Evolutionary conservation across 2,113 vertebrate species (phyloP), one percentile per base, ranked within the genome.

Genomic region (Nycticryphes semicollaris): DNA sequence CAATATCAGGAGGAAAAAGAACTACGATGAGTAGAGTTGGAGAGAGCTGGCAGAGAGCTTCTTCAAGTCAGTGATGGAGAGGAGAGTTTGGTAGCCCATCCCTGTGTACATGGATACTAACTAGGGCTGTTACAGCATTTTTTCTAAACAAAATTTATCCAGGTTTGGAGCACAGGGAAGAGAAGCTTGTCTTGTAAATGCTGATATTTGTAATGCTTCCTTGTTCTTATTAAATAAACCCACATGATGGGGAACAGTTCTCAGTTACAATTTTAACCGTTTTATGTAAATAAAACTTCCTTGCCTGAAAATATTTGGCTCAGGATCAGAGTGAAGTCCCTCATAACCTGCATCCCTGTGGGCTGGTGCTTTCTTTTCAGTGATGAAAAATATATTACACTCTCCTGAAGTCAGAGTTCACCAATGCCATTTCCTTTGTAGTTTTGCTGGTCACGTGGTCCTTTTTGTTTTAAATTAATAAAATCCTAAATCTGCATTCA

Each of bases 391-490:
- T 97, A 97, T 93, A 97, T 95, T 96, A 91, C 88, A 84, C 96
- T 97, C 91, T 97, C 92, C 96, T 97, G 68, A 97, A 97, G 91
- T 97, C 87, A 85, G 89, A 94, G 82, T 97, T 93, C 87, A 94
- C 90, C 94, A 96, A 45, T 97, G 87, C 95, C 94, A 90, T 97
- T 97, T 97, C 94, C 96, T 98, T 97, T 98, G 97, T 98, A 97
- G 93, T 97, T 96, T 97, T 93, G 70, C 91, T 95, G 95, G 93
- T 98, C 96, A 87, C 56, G 16, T 93, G 95, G 48, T 59, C 51
- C 48, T 94, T 96, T 97, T 98, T 97, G 88, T 96, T 98, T 98
- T 94, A 97, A 97, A 97, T 98, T 96, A 97, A 96, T 96, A 97
- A 97, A 97, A 95, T 98, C 95, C 95, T 97, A 43, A 97, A 95